Evolutionary conservation across 2,888 invertebrate genomes (phyloP).

Genomic region (Lithophane ornitopus): DNA sequence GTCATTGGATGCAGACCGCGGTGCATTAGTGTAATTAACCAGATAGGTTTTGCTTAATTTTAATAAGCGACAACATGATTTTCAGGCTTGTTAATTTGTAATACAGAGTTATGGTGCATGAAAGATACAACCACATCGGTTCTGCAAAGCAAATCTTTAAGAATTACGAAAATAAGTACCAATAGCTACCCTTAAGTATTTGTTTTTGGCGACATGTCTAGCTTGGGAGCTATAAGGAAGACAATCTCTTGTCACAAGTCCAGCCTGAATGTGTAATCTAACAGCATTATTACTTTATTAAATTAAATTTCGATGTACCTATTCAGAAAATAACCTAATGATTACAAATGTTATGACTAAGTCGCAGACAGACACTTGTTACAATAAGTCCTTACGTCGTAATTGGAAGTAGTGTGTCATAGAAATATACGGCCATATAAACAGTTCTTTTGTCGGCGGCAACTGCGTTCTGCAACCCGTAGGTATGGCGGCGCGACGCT

Average conservation of each 20-base stretch:
- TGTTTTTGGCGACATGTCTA: neutral
- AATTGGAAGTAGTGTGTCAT: slow-evolving; percentile 48
- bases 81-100: slow-evolving; percentile 35
- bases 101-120: neutral
- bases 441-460: slow-evolving; percentile 60
- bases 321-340: neutral
- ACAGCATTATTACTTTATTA: neutral
- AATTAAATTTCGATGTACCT: neutral
- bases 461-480: slow-evolving; percentile 38
- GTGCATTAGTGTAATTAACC: slow-evolving; percentile 77
- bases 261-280: neutral
- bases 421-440: slow-evolving; percentile 48
- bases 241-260: neutral
- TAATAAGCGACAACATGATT: slow-evolving; percentile 44
- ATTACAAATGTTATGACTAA: slow-evolving; percentile 6
- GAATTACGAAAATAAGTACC: neutral
- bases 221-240: neutral
- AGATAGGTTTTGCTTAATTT: slow-evolving; percentile 65
- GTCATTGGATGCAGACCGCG: slow-evolving; percentile 73
- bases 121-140: neutral
- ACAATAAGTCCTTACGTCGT: slow-evolving; percentile 24
- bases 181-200: neutral
- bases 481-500: slow-evolving; percentile 51
- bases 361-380: slow-evolving; percentile 21
- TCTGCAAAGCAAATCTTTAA: too few relatives aligned